Evolutionary conservation across 1,140 invertebrate species (phyloP), one percentile per base, ranked within the genome.

Genomic region (Drosophila micromelanica): DNA sequence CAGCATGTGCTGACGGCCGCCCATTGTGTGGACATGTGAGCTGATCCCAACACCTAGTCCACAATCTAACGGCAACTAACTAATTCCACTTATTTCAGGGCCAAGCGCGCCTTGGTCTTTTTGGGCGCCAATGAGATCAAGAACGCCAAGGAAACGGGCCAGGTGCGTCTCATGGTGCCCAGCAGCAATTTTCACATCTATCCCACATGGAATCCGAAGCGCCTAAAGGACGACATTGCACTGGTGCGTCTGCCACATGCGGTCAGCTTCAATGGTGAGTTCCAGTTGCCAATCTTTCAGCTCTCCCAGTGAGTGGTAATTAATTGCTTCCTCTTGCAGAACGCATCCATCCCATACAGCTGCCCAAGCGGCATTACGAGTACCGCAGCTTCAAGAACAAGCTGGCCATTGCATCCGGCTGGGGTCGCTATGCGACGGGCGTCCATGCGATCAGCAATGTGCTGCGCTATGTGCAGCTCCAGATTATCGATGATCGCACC

Each of bases 1-100:
- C 91, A 92, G 73, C 93, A 93, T 81, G 92, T 95, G 7, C 68
- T 95, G 15, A 95, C 94, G 2, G 94, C 94, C 1, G 94, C 94
- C 12, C 94, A 95, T 80, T 95, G 94, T 79, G 87, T 92, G 27
- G 91, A 92, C 43, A 90, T 90, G 85, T 90, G 78, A 27, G 82
- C 40, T 48, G 20, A 17, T n/a, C 42, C 3, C 27, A 6, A 51
- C 32, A 2, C 27, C 2, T 5, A 37, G 11, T 1, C n/a, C 5
- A n/a, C 6, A 9, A 15, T 9, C 32, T 3, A 20, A 49, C 12
- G 6, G 12, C 32, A 3, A 7, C 30, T 49, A 5, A 32, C 8
- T 7, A 32, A 43, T 57, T n/a, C 6, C 0, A 3, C 38, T 13
- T 12, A 37, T 23, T 37, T 5, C 45, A 92, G 90, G 85, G 91